These are phyloP conservation scores for Mnemiopsis leidyi DNA, from an alignment of 37 sponge, comb jelly and placozoan species.

Conservation along the genomic window DNA sequence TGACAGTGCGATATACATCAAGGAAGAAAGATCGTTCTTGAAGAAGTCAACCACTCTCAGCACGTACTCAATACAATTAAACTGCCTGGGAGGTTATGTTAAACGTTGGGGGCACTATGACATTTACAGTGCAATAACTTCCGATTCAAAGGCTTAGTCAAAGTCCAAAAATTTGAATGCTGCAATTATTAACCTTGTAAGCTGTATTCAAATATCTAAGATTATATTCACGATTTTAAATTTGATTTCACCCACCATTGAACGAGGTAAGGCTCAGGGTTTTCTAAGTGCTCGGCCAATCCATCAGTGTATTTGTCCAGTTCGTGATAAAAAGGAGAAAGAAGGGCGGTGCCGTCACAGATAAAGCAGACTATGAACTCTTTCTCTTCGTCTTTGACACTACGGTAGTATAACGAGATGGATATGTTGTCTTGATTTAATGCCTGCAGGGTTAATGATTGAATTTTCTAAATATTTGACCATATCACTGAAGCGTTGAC, in stretches of 20 bases:
- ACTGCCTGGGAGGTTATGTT: not conserved
- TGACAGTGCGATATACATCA: constrained; percentile 19
- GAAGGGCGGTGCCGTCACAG: not conserved
- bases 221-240: too few relatives aligned
- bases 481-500: too few relatives aligned
- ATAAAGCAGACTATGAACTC: constrained; percentile 11
- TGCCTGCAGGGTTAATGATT: too few relatives aligned
- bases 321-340: constrained; percentile 55
- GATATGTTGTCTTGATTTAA: not conserved
- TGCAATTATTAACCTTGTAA: too few relatives aligned
- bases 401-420: not conserved
- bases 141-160: too few relatives aligned
- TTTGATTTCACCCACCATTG: constrained; percentile 30
- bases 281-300: not conserved
- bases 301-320: constrained; percentile 59
- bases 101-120: too few relatives aligned
- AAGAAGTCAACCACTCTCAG: constrained; percentile 12
- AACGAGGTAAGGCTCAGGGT: not conserved
- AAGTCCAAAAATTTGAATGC: too few relatives aligned
- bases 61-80: constrained; percentile 33
- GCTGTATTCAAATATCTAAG: too few relatives aligned
- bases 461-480: too few relatives aligned
- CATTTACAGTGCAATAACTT: too few relatives aligned
- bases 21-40: not conserved
- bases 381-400: not conserved